Evolutionary conservation across 2,888 invertebrate species (phyloP), one percentile per base, ranked within the genome.

Genomic region (Dynastes tityus): DNA sequence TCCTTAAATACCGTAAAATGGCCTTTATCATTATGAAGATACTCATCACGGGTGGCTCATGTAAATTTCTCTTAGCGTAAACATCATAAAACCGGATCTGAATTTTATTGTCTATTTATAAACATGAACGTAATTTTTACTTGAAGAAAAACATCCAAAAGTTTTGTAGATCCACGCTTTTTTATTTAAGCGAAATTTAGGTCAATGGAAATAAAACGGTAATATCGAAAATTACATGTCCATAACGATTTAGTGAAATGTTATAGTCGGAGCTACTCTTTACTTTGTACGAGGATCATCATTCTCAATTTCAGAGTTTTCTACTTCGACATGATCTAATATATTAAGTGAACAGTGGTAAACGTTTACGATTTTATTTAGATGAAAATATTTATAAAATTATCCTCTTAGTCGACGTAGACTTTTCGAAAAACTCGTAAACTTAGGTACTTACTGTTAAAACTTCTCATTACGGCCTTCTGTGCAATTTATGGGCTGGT

Each of bases 81-180:
- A 73, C 73, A 73, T 61, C 73, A 58, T 73, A 73, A 73, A 73
- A 58, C 40, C 40, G 40, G 22, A 73, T 73, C 27, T 53, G 58
- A 32, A 40, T 73, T 73, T 73, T 70, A 70, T 70, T 73, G 73
- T 58, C 55, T 73, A 73, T 73, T 58, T 58, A 73, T 73, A 73
- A 61, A 73, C 58, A 73, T 58, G 37, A 45, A 73, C 73, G 45
- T 37, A 40, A 58, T 73, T 58, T 71, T 73, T 58, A 13, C 22
- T 58, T 58, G 61, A 40, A 45, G 37, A n/a, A 58, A 73, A 51
- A 51, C 68, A 68, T 68, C 6, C 29, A 9, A 68, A 58, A 22
- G 40, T 58, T 73, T 40, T 22, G 58, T 73, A 55, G 58, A 73
- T 53, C 37, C 29, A 22, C 37, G 40, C 37, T 73, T 53, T 13